These are phyloP conservation scores for Pelvicachromis taeniatus DNA, from an alignment of 2,113 vertebrate species.

Conservation along the genomic window DNA sequence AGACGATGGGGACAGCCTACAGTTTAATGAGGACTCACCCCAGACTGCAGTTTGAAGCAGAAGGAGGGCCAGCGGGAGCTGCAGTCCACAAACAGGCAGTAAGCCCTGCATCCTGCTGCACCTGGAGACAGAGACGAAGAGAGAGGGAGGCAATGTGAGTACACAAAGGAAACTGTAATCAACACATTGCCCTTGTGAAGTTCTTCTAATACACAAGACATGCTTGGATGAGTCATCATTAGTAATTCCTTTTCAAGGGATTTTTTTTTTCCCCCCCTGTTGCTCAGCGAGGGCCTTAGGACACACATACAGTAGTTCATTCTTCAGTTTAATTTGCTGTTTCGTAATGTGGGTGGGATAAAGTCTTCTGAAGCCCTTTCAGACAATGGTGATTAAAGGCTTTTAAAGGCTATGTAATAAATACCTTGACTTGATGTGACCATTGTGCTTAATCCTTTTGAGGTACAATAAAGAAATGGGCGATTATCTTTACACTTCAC, in stretches of 20 bases:
- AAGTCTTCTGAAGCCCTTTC: not conserved
- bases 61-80: slow-evolving; percentile 58
- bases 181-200: slow-evolving; percentile 5
- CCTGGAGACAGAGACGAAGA: slow-evolving; percentile 50
- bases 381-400: not conserved
- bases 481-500: slow-evolving; percentile 1
- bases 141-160: slow-evolving; percentile 8
- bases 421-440: not conserved
- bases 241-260: not conserved
- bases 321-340: slow-evolving; percentile 4
- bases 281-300: not conserved
- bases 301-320: not conserved
- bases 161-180: slow-evolving; percentile 4
- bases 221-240: slow-evolving; percentile 1
- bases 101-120: slow-evolving; percentile 58
- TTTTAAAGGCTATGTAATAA: not conserved
- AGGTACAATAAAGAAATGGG: not conserved
- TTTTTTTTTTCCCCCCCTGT: rapidly evolving
- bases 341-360: not conserved
- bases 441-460: not conserved
- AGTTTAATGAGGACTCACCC: slow-evolving; percentile 57
- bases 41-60: slow-evolving; percentile 52
- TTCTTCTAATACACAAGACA: not conserved
- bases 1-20: not conserved
- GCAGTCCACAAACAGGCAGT: slow-evolving; percentile 46